These are phyloP conservation scores for Typhlichthys subterraneus DNA, from an alignment of 2,797 vertebrate species.

Conservation along the genomic window DNA sequence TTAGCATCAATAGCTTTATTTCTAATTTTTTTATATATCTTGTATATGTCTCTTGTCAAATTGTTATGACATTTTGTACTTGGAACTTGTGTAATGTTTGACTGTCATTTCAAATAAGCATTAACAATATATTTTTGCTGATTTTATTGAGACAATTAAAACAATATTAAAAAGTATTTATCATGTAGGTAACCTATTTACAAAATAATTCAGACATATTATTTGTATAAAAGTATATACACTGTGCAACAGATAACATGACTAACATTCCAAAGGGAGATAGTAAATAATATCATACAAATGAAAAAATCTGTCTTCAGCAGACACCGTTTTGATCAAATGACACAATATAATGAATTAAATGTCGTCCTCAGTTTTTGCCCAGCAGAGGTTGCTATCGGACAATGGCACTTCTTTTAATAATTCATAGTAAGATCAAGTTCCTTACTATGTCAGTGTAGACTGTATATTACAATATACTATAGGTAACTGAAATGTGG, in stretches of 20 bases:
- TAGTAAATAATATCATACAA: background rate
- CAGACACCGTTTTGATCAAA: no score
- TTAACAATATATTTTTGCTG: background rate
- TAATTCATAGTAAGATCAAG: background rate
- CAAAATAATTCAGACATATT: constrained; percentile 79
- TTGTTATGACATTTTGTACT: background rate
- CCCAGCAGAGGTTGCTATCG: constrained; percentile 60
- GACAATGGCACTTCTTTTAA: constrained; percentile 6
- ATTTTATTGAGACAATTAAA: constrained; percentile 80
- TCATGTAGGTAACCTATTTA: constrained; percentile 77
- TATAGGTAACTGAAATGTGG: no score
- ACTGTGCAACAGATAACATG: constrained; percentile 84
- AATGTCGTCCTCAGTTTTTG: background rate
- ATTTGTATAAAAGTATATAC: constrained; percentile 86
- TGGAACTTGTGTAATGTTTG: background rate
- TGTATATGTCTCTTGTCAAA: background rate
- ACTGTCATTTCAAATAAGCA: background rate
- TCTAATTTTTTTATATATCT: background rate
- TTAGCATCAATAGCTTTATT: background rate
- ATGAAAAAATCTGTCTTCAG: background rate
- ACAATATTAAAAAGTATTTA: constrained; percentile 69
- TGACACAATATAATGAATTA: background rate
- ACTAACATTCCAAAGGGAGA: constrained; percentile 48
- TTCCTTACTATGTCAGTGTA: no score
- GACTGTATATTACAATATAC: no score